Evolutionary conservation across 2,113 vertebrate genomes (phyloP).

Genomic region (Dinomys branickii): DNA sequence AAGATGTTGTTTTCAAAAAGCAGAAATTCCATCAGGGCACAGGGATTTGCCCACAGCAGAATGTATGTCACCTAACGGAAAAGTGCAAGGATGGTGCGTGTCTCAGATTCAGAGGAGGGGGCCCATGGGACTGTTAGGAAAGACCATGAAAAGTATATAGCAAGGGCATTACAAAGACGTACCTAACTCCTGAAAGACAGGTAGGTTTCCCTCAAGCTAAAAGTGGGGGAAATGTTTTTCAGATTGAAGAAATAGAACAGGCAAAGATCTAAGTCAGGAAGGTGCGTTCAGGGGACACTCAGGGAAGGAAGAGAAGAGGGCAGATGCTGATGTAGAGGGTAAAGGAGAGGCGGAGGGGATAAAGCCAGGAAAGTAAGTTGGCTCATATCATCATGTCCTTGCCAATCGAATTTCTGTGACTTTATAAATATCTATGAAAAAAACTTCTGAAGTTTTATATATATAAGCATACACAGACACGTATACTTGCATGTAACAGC

Average conservation of each 20-base stretch:
- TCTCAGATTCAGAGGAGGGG: background rate
- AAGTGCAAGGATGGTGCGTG: background rate
- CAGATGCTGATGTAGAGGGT: accelerated
- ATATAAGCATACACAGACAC: background rate
- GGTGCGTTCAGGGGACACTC: background rate
- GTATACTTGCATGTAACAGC: background rate
- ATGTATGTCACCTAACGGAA: background rate
- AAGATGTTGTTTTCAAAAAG: background rate
- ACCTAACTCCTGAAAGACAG: background rate
- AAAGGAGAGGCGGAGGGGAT: background rate
- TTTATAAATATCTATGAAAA: background rate
- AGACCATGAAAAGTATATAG: background rate
- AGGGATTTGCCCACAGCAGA: background rate
- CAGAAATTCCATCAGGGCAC: background rate
- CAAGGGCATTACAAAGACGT: background rate
- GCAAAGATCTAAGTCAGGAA: background rate
- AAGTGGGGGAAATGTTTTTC: background rate
- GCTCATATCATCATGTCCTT: background rate
- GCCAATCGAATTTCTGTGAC: background rate
- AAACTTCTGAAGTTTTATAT: background rate
- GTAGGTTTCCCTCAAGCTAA: background rate
- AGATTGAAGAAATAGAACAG: background rate
- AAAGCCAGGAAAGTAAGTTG: background rate
- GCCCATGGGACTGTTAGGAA: background rate
- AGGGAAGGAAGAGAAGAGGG: background rate